These are phyloP conservation scores for Rhabdomys dilectus DNA, from an alignment of 2,113 vertebrate genomes.

Conservation along the genomic window DNA sequence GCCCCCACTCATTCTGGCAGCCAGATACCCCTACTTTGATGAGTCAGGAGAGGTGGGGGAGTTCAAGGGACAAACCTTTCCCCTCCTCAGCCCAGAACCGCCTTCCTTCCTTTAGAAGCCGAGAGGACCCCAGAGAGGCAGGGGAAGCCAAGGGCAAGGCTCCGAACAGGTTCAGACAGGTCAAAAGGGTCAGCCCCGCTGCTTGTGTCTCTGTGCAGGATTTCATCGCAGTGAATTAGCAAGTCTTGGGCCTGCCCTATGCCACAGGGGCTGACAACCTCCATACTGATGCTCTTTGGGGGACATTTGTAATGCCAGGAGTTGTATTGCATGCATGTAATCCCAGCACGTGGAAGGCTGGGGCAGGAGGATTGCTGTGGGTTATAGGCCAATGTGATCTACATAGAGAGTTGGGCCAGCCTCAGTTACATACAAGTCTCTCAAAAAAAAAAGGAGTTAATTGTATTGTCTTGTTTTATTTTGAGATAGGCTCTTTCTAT, in stretches of 20 bases:
- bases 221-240: background rate
- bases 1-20: conserved; percentile 11
- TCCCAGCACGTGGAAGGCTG: background rate
- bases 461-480: background rate
- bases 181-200: background rate
- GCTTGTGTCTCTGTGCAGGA: background rate
- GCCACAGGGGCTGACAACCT: background rate
- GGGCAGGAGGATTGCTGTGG: background rate
- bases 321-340: background rate
- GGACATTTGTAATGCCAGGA: background rate
- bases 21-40: conserved; percentile 38
- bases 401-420: background rate
- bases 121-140: background rate
- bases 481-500: background rate
- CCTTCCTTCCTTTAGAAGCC: background rate
- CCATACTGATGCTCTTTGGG: background rate
- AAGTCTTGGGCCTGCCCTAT: background rate
- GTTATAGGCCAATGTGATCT: background rate
- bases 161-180: background rate
- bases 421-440: background rate
- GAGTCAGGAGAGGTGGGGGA: background rate
- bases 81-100: background rate
- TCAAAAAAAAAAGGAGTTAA: background rate
- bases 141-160: background rate
- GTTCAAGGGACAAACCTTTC: background rate